Conservation (phyloP, 2,888 invertebrate species). For the Hoplodrina blanda region DNA sequence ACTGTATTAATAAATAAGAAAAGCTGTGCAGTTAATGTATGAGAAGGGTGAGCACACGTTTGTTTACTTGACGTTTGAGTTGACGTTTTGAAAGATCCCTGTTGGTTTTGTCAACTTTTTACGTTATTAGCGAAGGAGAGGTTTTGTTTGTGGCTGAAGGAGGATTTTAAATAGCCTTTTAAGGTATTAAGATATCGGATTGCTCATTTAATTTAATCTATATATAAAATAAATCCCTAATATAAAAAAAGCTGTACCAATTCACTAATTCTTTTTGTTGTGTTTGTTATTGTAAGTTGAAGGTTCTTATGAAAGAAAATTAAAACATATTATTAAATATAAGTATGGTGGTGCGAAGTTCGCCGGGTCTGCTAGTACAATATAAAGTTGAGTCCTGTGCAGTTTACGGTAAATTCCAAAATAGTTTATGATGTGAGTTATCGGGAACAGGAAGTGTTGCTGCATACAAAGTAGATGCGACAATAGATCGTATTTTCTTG, state of each 20-base stretch:
- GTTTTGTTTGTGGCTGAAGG: conserved; percentile 16
- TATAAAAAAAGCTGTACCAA: no score
- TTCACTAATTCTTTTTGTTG: no score
- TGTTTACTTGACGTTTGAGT: conserved; percentile 22
- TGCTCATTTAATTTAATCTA: conserved; percentile 30
- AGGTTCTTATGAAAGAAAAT: no score
- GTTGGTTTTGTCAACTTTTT: conserved; percentile 25
- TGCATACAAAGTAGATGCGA: conserved; percentile 61
- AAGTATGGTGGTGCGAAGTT: no score
- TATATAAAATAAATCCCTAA: no score
- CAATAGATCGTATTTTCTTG: conserved; percentile 73
- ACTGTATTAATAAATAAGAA: conserved; percentile 41
- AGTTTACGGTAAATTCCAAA: conserved; percentile 49
- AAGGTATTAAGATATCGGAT: conserved; percentile 37
- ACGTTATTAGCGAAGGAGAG: conserved; percentile 14
- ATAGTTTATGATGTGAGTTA: conserved; percentile 28
- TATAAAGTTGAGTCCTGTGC: conserved; percentile 29
- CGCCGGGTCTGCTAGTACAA: not conserved
- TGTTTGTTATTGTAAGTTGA: no score
- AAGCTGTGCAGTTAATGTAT: conserved; percentile 33
- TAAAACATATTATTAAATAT: no score
- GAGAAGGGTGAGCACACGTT: conserved; percentile 18
- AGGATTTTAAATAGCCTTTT: conserved; percentile 27
- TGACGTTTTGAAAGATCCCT: conserved; percentile 24
- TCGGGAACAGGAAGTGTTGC: conserved; percentile 55